Evolutionary conservation across 2,888 invertebrate genomes (phyloP).

Genomic region (Machimus atricapillus): DNA sequence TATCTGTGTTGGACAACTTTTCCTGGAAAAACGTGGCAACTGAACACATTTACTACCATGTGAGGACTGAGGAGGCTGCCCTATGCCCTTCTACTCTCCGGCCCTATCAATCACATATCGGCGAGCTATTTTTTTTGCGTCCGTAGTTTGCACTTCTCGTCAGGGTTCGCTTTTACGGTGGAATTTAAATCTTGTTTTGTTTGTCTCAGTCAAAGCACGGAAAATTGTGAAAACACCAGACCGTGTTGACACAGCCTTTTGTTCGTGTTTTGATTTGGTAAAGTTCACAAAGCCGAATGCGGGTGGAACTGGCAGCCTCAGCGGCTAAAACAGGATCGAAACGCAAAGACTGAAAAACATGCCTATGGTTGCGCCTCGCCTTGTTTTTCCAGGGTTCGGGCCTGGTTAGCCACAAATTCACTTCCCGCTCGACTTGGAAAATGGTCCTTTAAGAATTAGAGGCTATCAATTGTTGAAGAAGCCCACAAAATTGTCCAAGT

Average conservation of each 20-base stretch:
- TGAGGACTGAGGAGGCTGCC: background rate
- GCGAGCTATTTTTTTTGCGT: background rate
- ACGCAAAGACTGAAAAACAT: background rate
- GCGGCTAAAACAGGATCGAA: background rate
- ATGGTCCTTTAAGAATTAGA: background rate
- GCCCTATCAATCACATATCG: background rate
- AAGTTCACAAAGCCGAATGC: background rate
- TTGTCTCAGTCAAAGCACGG: background rate
- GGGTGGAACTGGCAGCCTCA: background rate
- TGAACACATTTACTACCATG: background rate
- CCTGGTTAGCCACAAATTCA: background rate
- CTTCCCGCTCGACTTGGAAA: background rate
- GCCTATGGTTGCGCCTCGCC: background rate
- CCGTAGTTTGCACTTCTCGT: background rate
- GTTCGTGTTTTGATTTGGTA: background rate
- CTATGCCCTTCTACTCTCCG: background rate
- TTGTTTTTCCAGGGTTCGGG: background rate
- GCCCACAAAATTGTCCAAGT: conserved; percentile 15
- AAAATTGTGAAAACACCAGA: conserved; percentile 10
- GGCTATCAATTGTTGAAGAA: background rate
- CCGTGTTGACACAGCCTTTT: background rate
- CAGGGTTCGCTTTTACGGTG: background rate
- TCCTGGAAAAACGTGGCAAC: background rate
- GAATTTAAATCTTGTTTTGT: conserved; percentile 8
- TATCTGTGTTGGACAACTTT: background rate